Conservation (phyloP, 2,113 vertebrate genomes). For the Merops nubicus region DNA sequence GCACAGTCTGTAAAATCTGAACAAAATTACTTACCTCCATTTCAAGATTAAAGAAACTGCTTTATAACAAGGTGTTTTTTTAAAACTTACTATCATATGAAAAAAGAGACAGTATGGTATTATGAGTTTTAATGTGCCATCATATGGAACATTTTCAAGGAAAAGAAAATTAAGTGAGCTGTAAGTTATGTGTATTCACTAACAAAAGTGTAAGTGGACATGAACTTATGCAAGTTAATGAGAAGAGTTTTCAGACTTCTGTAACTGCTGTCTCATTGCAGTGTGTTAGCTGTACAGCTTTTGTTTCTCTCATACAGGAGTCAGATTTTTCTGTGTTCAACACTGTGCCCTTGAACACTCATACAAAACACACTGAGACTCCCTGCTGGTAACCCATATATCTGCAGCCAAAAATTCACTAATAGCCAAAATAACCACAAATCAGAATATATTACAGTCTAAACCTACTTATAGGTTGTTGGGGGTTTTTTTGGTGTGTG, state of each 20-base stretch:
- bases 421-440: background rate
- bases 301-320: background rate
- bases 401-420: background rate
- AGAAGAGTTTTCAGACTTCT: background rate
- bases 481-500: too few relatives aligned
- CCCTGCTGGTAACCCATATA: constrained; percentile 52
- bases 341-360: background rate
- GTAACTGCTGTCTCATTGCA: background rate
- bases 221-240: background rate
- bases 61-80: background rate
- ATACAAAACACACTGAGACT: constrained; percentile 44
- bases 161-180: background rate
- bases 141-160: background rate
- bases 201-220: rapidly evolving
- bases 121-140: background rate
- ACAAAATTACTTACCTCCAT: background rate
- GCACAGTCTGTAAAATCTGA: background rate
- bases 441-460: background rate
- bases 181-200: background rate
- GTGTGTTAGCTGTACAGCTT: background rate
- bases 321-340: background rate
- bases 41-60: background rate
- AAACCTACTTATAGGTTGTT: background rate
- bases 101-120: background rate
- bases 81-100: background rate